Evolutionary conservation across 2,113 vertebrate genomes (phyloP).

Genomic region (Archilochus colubris): DNA sequence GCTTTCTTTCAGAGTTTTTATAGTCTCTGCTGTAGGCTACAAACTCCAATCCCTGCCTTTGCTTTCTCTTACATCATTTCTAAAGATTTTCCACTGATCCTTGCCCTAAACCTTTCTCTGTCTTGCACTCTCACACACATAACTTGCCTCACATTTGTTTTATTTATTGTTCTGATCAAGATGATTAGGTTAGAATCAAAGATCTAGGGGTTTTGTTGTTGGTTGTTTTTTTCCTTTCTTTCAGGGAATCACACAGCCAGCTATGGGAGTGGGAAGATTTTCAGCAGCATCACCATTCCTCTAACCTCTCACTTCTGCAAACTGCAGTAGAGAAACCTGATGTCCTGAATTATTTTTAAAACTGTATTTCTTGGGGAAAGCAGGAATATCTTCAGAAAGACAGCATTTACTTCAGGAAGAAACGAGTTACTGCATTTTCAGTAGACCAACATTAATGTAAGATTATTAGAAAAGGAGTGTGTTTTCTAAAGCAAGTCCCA

Average conservation of each 20-base stretch:
- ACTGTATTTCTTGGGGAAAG: neutral
- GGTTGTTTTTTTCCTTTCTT: neutral
- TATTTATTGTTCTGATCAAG: constrained; percentile 54
- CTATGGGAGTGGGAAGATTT: neutral
- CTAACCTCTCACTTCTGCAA: constrained; percentile 18
- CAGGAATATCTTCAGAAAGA: constrained; percentile 2
- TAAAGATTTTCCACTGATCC: constrained; percentile 83
- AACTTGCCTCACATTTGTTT: constrained; percentile 8
- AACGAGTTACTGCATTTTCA: neutral
- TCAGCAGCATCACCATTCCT: constrained; percentile 18
- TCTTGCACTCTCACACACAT: constrained; percentile 23
- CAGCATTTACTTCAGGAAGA: neutral
- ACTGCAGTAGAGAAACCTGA: neutral
- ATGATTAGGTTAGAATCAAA: constrained; percentile 39
- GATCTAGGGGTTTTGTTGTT: neutral
- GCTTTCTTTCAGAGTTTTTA: constrained; percentile 63
- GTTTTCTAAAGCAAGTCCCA: constrained; percentile 12
- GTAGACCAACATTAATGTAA: neutral
- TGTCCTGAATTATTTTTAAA: neutral
- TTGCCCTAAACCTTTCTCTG: constrained; percentile 71
- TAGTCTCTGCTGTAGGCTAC: constrained; percentile 54
- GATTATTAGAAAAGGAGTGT: neutral
- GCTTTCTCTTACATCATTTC: constrained; percentile 85
- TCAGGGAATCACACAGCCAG: neutral
- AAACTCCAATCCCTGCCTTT: constrained; percentile 77